Evolutionary conservation across 1,140 invertebrate genomes (phyloP).

Genomic region (Paralvinella palmiformis): DNA sequence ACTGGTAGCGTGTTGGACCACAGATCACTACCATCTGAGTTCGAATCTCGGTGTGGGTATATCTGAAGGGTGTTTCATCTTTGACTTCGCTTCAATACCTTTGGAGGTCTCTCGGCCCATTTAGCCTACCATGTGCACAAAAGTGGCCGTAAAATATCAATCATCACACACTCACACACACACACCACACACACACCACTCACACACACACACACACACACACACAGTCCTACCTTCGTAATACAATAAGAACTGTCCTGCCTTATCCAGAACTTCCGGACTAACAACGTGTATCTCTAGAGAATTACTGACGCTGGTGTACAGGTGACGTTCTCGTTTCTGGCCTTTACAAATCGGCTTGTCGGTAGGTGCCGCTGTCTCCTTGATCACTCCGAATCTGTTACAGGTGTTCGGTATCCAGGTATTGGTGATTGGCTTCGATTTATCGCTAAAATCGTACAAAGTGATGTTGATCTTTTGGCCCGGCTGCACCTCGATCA

Average conservation of each 20-base stretch:
- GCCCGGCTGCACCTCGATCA: constrained; percentile 12
- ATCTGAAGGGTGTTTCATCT: too few species aligned
- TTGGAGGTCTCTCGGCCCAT: too few species aligned
- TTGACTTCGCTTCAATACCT: too few species aligned
- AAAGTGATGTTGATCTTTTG: constrained; percentile 21
- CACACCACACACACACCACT: not conserved
- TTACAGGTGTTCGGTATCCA: too few species aligned
- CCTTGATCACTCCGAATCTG: constrained; percentile 18
- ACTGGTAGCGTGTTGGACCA: too few species aligned
- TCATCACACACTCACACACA: not conserved
- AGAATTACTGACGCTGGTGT: constrained; percentile 3
- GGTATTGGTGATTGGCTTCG: too few species aligned
- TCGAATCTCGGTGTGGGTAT: too few species aligned
- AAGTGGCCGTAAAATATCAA: not conserved
- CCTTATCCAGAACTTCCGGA: constrained; percentile 9
- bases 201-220: too few species aligned
- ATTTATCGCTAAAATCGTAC: constrained; percentile 18
- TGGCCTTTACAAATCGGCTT: constrained; percentile 7
- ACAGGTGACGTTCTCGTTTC: constrained; percentile 2
- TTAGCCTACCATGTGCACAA: too few species aligned
- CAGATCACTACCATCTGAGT: too few species aligned
- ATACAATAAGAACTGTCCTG: constrained; percentile 18
- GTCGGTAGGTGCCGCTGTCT: not conserved
- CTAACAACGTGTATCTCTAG: constrained; percentile 18
- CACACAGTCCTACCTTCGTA: too few species aligned